Conservation (phyloP, 2,888 invertebrate species). For the Argyra leucocephala region DNA sequence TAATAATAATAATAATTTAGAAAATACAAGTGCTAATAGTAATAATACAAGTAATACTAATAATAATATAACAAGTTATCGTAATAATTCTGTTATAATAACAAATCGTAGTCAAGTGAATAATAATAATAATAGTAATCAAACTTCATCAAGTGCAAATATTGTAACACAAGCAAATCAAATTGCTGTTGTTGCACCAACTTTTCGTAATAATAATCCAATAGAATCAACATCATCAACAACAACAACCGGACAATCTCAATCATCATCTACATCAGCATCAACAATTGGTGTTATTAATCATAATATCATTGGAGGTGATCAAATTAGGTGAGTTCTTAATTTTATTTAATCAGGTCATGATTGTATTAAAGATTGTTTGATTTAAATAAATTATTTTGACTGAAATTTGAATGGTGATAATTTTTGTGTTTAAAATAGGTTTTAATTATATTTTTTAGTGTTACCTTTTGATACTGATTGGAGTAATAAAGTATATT, state of each 20-base stretch:
- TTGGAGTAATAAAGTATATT: no score
- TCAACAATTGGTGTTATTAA: slow-evolving; percentile 23
- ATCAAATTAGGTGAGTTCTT: not conserved
- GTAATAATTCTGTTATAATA: slow-evolving; percentile 6
- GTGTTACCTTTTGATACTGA: no score
- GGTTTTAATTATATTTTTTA: no score
- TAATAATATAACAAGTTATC: not conserved
- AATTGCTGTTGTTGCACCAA: slow-evolving; percentile 19
- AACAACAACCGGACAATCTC: slow-evolving; percentile 28
- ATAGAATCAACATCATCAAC: slow-evolving; percentile 20
- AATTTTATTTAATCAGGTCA: no score
- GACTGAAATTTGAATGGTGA: no score
- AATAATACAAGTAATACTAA: not conserved
- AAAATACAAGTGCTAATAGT: not conserved
- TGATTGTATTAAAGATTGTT: no score
- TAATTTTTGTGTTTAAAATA: no score
- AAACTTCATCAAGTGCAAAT: not conserved
- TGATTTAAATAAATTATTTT: no score
- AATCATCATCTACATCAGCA: slow-evolving; percentile 27
- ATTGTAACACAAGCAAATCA: slow-evolving; percentile 8
- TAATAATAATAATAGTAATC: not conserved
- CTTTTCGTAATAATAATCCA: slow-evolving; percentile 16
- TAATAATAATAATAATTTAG: not conserved
- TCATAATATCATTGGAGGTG: not conserved
- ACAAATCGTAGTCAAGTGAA: not conserved